Conservation (phyloP, 2,888 invertebrate genomes). For the Campopleginae sp. region DNA sequence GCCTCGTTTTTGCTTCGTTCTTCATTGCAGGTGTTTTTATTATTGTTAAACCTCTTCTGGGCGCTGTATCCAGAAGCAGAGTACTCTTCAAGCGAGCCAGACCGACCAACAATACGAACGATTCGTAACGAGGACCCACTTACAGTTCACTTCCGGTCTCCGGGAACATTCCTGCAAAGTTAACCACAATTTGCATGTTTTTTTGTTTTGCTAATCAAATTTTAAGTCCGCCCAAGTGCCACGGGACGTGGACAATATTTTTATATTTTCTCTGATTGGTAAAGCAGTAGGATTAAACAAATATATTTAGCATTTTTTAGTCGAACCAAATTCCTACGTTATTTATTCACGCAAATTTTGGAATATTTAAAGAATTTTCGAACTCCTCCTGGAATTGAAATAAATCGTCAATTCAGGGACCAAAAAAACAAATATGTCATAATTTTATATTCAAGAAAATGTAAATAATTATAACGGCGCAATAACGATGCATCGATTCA, state of each 20-base stretch:
- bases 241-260: neutral
- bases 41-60: conserved; percentile 78
- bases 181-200: neutral
- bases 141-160: neutral
- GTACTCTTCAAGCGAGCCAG: conserved; percentile 72
- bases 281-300: neutral
- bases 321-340: neutral
- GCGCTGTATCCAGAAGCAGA: conserved; percentile 75
- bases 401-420: neutral
- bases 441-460: neutral
- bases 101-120: conserved; percentile 42
- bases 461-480: no score
- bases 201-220: neutral
- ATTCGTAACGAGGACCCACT: conserved; percentile 27
- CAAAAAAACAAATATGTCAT: neutral
- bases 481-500: neutral
- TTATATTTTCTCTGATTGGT: neutral
- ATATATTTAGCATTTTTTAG: neutral
- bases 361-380: neutral
- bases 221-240: neutral
- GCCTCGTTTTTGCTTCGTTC: conserved; percentile 75
- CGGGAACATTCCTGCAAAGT: neutral
- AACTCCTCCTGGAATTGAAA: neutral
- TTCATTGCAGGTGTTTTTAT: conserved; percentile 77
- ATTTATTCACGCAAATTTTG: neutral